Evolutionary conservation across 2,113 vertebrate species (phyloP).

Genomic region (Loxodonta africana): DNA sequence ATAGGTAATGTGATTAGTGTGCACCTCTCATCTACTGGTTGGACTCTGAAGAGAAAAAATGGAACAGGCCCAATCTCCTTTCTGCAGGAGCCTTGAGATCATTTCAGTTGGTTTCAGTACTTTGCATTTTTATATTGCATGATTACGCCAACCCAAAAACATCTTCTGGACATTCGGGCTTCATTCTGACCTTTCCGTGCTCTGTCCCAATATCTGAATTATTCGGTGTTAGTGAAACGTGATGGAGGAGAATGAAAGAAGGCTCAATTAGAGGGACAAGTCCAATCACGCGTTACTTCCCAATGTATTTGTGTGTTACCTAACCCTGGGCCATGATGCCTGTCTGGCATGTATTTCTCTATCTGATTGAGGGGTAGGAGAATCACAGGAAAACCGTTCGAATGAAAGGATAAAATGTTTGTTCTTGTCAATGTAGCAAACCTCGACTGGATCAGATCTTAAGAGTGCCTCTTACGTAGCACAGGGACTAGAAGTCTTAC

Average conservation of each 20-base stretch:
- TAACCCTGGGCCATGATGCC: neutral
- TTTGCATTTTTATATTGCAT: conserved; percentile 51
- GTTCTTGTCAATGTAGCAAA: conserved; percentile 78
- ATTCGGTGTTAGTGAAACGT: neutral
- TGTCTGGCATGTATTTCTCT: neutral
- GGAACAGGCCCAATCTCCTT: conserved; percentile 26
- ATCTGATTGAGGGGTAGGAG: neutral
- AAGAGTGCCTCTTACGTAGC: conserved; percentile 61
- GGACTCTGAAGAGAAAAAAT: neutral
- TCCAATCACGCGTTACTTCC: neutral
- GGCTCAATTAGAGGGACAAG: neutral
- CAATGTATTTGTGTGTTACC: conserved; percentile 46
- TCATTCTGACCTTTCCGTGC: conserved; percentile 24
- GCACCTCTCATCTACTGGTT: neutral
- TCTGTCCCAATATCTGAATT: neutral
- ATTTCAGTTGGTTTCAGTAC: conserved; percentile 49
- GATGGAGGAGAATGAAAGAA: neutral
- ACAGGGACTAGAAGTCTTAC: conserved; percentile 53
- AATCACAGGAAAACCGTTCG: neutral
- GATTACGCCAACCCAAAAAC: neutral
- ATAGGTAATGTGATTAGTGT: neutral
- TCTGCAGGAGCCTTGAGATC: neutral
- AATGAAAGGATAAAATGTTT: conserved; percentile 52
- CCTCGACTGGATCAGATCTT: conserved; percentile 59
- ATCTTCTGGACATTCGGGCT: neutral